A percentile compares a stretch with the other conserved stretches of the same genome.
Conservation (phyloP, 2,113 vertebrate species). For the Ahaetulla prasina region DNA sequence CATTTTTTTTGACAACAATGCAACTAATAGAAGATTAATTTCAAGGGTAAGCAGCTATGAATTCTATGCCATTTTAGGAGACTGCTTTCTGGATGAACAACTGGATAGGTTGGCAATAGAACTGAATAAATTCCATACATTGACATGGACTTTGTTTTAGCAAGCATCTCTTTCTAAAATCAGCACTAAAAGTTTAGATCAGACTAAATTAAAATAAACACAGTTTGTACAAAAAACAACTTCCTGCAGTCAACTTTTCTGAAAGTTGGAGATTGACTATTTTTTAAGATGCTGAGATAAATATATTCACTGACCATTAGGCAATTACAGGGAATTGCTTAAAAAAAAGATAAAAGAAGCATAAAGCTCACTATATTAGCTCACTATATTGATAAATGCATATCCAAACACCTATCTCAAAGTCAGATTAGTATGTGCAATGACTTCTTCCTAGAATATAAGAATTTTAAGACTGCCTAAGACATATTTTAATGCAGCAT, state of each 20-base stretch:
- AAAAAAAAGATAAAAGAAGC: neutral
- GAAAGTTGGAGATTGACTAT: neutral
- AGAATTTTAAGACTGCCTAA: too few species aligned
- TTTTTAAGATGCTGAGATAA: neutral
- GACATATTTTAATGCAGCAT: neutral
- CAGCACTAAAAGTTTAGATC: neutral
- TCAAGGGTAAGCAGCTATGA: conserved; percentile 25
- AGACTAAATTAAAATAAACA: neutral
- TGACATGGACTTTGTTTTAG: neutral
- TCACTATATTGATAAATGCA: neutral
- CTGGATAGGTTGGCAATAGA: neutral
- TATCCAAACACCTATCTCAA: neutral
- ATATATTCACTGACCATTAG: neutral
- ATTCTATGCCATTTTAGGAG: neutral
- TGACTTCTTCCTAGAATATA: too few species aligned
- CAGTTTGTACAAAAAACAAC: neutral
- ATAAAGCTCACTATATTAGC: neutral
- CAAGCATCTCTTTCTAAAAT: conserved; percentile 9
- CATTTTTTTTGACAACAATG: neutral
- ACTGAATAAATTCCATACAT: conserved; percentile 11
- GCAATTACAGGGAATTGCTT: neutral
- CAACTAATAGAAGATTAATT: conserved; percentile 23
- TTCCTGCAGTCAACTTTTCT: neutral
- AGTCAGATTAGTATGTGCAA: neutral
- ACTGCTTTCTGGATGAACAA: conserved; percentile 17